phyloP scores from a whole-genome alignment of 2,888 invertebrate species.

The Diloba caeruleocephala region DNA sequence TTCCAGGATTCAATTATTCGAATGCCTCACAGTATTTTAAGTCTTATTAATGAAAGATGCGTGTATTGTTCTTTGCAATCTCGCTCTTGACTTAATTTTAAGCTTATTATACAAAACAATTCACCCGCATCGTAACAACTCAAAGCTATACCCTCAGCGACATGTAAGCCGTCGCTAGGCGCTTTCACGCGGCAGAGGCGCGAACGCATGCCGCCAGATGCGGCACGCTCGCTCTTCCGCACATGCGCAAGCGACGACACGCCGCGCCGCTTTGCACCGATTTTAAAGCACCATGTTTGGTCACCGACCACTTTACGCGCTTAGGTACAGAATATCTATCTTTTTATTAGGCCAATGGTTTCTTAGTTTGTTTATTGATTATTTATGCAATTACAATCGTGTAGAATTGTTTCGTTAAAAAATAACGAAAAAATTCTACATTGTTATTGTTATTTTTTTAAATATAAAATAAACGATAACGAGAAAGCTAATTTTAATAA shows the following conservation, averaged over 20 bases:
- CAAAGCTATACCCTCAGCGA: conserved; percentile 8
- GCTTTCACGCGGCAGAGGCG: conserved; percentile 31
- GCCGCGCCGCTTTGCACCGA: conserved; percentile 15
- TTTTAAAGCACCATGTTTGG: conserved; percentile 47
- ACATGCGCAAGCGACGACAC: conserved; percentile 35
- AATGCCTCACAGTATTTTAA: too few species aligned
- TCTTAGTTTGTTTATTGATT: conserved; percentile 3
- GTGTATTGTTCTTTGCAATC: not conserved
- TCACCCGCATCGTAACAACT: conserved; percentile 17
- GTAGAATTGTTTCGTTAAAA: too few species aligned
- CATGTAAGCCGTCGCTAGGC: conserved; percentile 38
- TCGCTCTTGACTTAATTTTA: not conserved
- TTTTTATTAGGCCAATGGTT: conserved; percentile 21
- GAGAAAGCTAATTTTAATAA: too few species aligned
- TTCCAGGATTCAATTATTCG: too few species aligned
- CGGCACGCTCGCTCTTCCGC: conserved; percentile 65
- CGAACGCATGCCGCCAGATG: conserved; percentile 66
- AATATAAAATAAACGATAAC: too few species aligned
- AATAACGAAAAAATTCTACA: too few species aligned
- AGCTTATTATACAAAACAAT: conserved; percentile 13
- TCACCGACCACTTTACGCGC: conserved; percentile 44
- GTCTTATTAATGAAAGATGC: too few species aligned
- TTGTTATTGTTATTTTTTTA: too few species aligned
- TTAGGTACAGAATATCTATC: conserved; percentile 17
- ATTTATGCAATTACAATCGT: too few species aligned